These are phyloP conservation scores for Tetranychus piercei DNA, from an alignment of 2,888 invertebrate species.

Conservation along the genomic window DNA sequence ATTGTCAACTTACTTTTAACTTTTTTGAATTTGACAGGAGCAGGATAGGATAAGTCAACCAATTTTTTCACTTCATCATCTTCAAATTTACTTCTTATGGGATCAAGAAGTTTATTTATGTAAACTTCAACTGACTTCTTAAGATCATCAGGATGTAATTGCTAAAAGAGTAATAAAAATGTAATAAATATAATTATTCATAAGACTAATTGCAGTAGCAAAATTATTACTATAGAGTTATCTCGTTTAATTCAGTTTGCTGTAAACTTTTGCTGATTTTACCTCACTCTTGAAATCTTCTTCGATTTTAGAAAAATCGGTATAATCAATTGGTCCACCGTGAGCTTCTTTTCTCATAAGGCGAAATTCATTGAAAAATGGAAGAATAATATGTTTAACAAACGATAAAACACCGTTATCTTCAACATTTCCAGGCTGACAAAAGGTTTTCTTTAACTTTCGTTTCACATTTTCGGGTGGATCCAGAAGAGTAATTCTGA, in stretches of 20 bases:
- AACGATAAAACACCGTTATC: conserved; percentile 95
- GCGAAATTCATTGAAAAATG: conserved; percentile 50
- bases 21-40: conserved; percentile 8
- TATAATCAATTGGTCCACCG: conserved; percentile 57
- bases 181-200: conserved; percentile 20
- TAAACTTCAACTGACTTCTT: conserved; percentile 63
- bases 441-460: conserved; percentile 82
- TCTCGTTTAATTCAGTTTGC: too few species aligned
- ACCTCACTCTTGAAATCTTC: conserved; percentile 52
- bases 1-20: not conserved
- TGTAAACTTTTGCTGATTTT: conserved; percentile 27
- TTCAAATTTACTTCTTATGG: conserved; percentile 65
- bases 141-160: conserved; percentile 81
- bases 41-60: conserved; percentile 62
- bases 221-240: conserved; percentile 26
- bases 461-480: conserved; percentile 67
- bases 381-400: conserved; percentile 76
- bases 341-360: conserved; percentile 51
- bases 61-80: conserved; percentile 60
- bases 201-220: conserved; percentile 7
- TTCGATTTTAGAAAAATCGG: conserved; percentile 56
- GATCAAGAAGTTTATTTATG: conserved; percentile 67
- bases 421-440: conserved; percentile 74
- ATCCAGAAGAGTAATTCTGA: conserved; percentile 92
- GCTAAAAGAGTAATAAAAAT: conserved; percentile 28